These are phyloP conservation scores for Antheraea pernyi DNA, from an alignment of 1,140 invertebrate genomes.

Conservation along the genomic window DNA sequence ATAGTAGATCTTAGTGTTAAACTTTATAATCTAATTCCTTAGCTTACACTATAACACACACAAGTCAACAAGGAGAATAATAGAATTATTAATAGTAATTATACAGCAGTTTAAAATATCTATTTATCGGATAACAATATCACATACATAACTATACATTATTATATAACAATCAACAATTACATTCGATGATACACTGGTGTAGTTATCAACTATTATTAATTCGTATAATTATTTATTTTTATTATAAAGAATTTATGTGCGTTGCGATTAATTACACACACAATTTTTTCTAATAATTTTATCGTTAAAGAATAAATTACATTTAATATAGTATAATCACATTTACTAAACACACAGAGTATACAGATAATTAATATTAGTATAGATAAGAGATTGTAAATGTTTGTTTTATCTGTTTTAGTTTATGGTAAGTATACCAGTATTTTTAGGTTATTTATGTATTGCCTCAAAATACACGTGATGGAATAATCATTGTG, in stretches of 20 bases:
- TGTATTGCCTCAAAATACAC: too few relatives aligned
- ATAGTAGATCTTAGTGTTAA: neutral
- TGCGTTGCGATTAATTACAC: conserved; percentile 48
- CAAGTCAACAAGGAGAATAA: conserved; percentile 72
- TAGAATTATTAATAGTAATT: conserved; percentile 35
- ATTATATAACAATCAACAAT: conserved; percentile 68
- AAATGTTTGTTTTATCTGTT: too few relatives aligned
- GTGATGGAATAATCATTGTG: too few relatives aligned
- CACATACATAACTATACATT: conserved; percentile 74
- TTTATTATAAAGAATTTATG: conserved; percentile 45
- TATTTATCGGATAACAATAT: conserved; percentile 75
- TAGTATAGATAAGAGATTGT: too few relatives aligned
- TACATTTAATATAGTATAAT: too few relatives aligned
- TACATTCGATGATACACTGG: conserved; percentile 69
- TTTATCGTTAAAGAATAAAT: too few relatives aligned
- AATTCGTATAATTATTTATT: conserved; percentile 52
- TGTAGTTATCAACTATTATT: conserved; percentile 51
- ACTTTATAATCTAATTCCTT: neutral
- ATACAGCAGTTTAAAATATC: conserved; percentile 72
- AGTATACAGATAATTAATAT: neutral
- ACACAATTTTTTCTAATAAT: conserved; percentile 1
- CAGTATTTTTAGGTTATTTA: too few relatives aligned
- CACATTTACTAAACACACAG: neutral
- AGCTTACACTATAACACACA: conserved; percentile 53
- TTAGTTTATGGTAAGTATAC: too few relatives aligned